phyloP scores from a whole-genome alignment of 2,113 vertebrate genomes.

The Pteronura brasiliensis region DNA sequence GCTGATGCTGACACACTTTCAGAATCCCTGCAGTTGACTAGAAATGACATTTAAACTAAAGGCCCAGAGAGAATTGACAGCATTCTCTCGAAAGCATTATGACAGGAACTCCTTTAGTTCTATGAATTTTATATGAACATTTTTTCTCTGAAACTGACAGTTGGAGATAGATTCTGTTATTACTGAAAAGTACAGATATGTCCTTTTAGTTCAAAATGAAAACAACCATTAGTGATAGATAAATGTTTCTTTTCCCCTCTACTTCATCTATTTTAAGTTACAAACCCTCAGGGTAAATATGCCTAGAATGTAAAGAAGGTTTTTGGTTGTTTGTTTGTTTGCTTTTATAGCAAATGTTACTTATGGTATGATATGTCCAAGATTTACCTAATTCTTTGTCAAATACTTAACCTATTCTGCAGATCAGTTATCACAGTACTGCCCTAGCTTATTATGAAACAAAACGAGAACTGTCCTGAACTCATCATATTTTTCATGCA shows the following conservation, averaged over 20 bases:
- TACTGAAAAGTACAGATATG: slow-evolving; percentile 50
- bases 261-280: slow-evolving; percentile 55
- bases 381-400: slow-evolving; percentile 46
- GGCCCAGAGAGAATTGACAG: slow-evolving; percentile 54
- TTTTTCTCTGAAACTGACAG: slow-evolving; percentile 52
- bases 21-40: slow-evolving; percentile 57
- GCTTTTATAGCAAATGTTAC: not conserved
- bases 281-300: slow-evolving; percentile 52
- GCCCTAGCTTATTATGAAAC: not conserved
- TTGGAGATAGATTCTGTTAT: slow-evolving; percentile 62
- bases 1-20: not conserved
- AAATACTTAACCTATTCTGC: not conserved
- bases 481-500: not conserved
- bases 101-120: slow-evolving; percentile 60
- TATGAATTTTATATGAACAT: slow-evolving; percentile 67
- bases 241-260: slow-evolving; percentile 53
- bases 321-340: not conserved
- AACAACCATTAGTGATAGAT: slow-evolving; percentile 59
- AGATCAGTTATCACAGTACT: slow-evolving; percentile 2
- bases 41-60: slow-evolving; percentile 63
- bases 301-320: slow-evolving; percentile 49
- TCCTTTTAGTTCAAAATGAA: slow-evolving; percentile 59
- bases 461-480: not conserved
- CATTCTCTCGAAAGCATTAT: not conserved
- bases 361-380: slow-evolving; percentile 10